Evolutionary conservation across 2,888 invertebrate species (phyloP).

Genomic region (Stenichneumon culpator): DNA sequence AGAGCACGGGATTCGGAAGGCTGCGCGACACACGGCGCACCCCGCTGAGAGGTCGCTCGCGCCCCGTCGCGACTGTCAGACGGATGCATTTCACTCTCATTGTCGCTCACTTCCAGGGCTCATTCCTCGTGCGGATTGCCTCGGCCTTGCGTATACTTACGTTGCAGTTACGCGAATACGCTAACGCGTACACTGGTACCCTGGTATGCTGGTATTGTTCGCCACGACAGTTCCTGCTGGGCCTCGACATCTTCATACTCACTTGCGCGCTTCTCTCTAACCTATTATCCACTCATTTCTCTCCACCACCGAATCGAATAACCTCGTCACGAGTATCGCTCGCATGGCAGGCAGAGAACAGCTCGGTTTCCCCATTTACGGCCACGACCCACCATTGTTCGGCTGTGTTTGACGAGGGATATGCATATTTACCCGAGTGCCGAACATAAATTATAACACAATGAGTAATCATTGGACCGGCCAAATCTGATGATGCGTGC

Average conservation of each 20-base stretch:
- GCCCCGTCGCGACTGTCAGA: constrained; percentile 74
- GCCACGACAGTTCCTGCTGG: constrained; percentile 16
- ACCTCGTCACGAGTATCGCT: constrained; percentile 42
- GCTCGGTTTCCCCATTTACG: constrained; percentile 71
- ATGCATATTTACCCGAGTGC: constrained; percentile 47
- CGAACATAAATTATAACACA: constrained; percentile 47
- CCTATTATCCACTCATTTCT: constrained; percentile 38
- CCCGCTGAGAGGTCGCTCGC: constrained; percentile 63
- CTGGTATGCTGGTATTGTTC: neutral
- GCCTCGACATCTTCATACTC: constrained; percentile 75
- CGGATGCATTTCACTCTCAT: constrained; percentile 75
- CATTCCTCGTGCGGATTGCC: constrained; percentile 64
- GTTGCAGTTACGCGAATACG: constrained; percentile 27
- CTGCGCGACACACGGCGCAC: constrained; percentile 68
- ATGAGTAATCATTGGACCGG: neutral
- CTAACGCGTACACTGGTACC: neutral
- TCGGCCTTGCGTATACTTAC: constrained; percentile 24
- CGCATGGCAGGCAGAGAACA: constrained; percentile 47
- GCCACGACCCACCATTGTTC: constrained; percentile 27
- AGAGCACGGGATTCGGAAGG: constrained; percentile 46
- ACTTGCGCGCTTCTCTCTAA: constrained; percentile 1
- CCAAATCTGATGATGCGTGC: neutral
- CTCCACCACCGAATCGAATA: constrained; percentile 57
- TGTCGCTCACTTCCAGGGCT: constrained; percentile 58
- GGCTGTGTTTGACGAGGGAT: constrained; percentile 41